Evolutionary conservation across 2,888 invertebrate species (phyloP).

Genomic region (Rotaria sp.): DNA sequence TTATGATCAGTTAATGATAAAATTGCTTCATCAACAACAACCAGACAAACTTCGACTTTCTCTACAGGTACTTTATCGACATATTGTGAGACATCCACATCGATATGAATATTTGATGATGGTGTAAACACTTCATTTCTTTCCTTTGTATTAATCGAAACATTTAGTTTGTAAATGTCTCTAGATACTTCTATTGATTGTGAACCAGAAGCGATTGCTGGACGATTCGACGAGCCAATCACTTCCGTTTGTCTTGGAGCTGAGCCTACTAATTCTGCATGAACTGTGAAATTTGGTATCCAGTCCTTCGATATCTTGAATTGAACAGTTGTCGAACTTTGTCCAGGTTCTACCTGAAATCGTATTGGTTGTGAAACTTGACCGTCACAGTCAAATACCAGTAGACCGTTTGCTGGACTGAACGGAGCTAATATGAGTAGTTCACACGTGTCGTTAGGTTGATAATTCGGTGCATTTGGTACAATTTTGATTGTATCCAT

Average conservation of each 20-base stretch:
- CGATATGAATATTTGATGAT: constrained; percentile 1
- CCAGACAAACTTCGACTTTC: background rate
- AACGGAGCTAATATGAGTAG: background rate
- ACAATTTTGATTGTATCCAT: background rate
- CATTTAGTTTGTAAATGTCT: constrained; percentile 12
- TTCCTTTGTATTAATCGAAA: constrained; percentile 6
- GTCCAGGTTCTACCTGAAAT: background rate
- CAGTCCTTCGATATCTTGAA: background rate
- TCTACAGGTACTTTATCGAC: background rate
- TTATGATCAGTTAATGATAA: constrained; percentile 4
- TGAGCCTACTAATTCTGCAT: background rate
- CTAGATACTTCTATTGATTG: background rate
- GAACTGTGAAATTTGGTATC: constrained; percentile 9
- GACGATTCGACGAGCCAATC: background rate
- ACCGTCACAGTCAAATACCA: background rate
- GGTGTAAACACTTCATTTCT: background rate
- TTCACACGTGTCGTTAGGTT: background rate
- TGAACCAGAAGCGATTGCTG: constrained; percentile 1
- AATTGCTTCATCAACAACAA: constrained; percentile 26
- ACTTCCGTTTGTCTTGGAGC: background rate
- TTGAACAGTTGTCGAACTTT: constrained; percentile 2
- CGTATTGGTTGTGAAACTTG: constrained; percentile 5
- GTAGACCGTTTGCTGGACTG: background rate
- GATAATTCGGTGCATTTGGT: background rate
- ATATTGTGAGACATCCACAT: background rate